phyloP scores from a whole-genome alignment of 2,888 invertebrate species.

The Drosophila melanosoma region DNA sequence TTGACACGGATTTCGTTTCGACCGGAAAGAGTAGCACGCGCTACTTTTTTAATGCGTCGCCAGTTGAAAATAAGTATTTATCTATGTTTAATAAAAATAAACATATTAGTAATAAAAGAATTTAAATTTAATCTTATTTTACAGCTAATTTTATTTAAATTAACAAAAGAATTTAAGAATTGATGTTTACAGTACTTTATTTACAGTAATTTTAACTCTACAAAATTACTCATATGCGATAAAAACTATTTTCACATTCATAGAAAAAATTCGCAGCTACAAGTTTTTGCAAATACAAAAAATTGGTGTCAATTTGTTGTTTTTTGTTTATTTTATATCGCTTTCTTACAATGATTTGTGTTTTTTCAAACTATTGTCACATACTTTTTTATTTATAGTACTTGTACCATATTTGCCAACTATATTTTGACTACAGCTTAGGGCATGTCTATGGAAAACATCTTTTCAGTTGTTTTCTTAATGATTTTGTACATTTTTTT shows the following conservation, averaged over 20 bases:
- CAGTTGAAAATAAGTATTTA: slow-evolving; percentile 30
- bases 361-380: slow-evolving; percentile 40
- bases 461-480: slow-evolving; percentile 63
- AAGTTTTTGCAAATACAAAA: slow-evolving; percentile 7
- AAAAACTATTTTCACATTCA: slow-evolving; percentile 20
- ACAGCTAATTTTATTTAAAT: background rate
- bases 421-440: slow-evolving; percentile 40
- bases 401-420: slow-evolving; percentile 33
- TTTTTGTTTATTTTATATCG: slow-evolving; percentile 27
- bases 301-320: slow-evolving; percentile 44
- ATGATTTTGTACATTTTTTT: slow-evolving; percentile 66
- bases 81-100: slow-evolving; percentile 21
- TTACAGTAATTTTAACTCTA: background rate
- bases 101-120: background rate
- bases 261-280: slow-evolving; percentile 12
- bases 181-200: background rate
- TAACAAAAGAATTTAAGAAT: background rate
- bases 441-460: slow-evolving; percentile 31
- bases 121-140: background rate
- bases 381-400: slow-evolving; percentile 40
- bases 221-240: background rate
- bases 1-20: slow-evolving; percentile 48
- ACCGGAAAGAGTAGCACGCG: slow-evolving; percentile 68
- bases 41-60: slow-evolving; percentile 15
- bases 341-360: slow-evolving; percentile 33